Evolutionary conservation across 92 coral and sea anemone species (phyloP), one percentile per base, ranked within the genome.

Genomic region (Nematostella vectensis): DNA sequence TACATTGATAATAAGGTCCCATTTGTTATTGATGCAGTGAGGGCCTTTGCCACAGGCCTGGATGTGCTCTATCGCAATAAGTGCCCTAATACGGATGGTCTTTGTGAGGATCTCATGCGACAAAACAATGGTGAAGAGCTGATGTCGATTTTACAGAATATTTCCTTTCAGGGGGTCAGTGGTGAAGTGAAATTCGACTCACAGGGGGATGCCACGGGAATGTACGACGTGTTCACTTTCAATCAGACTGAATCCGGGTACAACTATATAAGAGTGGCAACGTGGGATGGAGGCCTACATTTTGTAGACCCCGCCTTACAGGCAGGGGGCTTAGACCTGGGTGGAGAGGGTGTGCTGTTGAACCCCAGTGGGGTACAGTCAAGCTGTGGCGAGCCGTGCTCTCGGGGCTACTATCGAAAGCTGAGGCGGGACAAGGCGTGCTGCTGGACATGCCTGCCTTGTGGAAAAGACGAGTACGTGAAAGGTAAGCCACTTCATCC

Each of bases 11-110:
- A 93, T 26, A 86, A 78, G 59, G 88, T 93, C 2, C 88, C 99
- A 0, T 93, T 81, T 54, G 93, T 93, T 9, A 86, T 93, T 10
- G 99, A 93, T 43, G 96, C 99, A 1, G 99, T 93, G 2, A 74
- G 74, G 45, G 88, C 93, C 1, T 75, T 86, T 70, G 99, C 96
- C 38, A 69, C 75, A 29, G 99, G 82, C 3, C 67, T 93, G 15
- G 56, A 93, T 37, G 55, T 33, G 29, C 53, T 93, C 56, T 86
- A 93, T 70, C 36, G 50, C 29, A 33, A 49, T 1, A 59, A 70
- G 47, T 93, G 99, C 27, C 96, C 96, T 0, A 48, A 63, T 0
- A 61, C 62, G 80, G 40, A 42, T 0, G 99, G 96, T 12, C 76
- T 86, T 23, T 85, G 96, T 31, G 16, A 47, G 0, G 63, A 60